Base-by-base conservation (phyloP, 1,140 invertebrate genomes). In the Musca domestica region DNA sequence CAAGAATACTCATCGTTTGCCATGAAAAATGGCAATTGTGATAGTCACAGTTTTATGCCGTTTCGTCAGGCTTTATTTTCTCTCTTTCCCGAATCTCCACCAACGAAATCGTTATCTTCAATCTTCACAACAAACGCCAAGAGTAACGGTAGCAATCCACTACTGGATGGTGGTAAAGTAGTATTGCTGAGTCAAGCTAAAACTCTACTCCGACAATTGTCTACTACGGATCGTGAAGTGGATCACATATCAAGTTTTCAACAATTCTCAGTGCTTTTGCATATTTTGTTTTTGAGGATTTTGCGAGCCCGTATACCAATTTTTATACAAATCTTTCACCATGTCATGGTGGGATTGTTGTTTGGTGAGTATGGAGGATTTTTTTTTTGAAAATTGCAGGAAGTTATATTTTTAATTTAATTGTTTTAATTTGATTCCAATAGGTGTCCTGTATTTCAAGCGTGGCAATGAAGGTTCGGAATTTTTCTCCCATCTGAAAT, bases 401-500 rank as follows among this genome's bases (percentile, higher is more conserved):
- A n/a, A 10, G 30, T 1, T 3, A 30, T 46, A 15, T 63, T 22
- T 22, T 51, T 54, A 41, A 23, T 66, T 66, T 58, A 34, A n/a
- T 20, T 68, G 14, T 19, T 27, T 69, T 49, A n/a, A 34, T 17
- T 61, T 6, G 10, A 46, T 54, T 66, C 64, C 73, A 73, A 7
- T 12, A 67, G 79, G 80, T 3, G 56, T 86, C 0, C 85, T 88
- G 66, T 88, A 88, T 74, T 87, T 83, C 68, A 83, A 86, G 65
- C 83, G 85, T 72, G 87, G 86, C 2, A 86, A 87, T 69, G 85
- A 89, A 69, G 88, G 87, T 17, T 78, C 77, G 1, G 83, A 87
- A 69, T 88, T 88, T 85, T 89, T 89, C 72, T 87, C 87, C 69
- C 88, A 89, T 71, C 79, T 89, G 48, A 89, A 89, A 73, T 85